These are phyloP conservation scores for Chorisops tibialis DNA, from an alignment of 2,888 invertebrate genomes.

Conservation along the genomic window DNA sequence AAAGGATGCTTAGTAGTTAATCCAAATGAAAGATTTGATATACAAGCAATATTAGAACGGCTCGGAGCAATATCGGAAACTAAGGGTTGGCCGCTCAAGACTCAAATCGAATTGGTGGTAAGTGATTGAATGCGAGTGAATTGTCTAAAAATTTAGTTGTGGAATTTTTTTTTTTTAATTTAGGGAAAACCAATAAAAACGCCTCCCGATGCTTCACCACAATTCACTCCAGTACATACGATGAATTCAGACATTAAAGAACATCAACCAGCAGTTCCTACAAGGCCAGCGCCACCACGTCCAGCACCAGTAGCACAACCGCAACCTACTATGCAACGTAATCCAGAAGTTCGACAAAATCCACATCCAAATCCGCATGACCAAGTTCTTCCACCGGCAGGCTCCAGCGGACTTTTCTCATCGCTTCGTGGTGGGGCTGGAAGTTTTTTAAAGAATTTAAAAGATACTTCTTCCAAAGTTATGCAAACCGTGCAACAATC, in stretches of 20 bases:
- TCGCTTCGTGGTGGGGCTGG: conserved; percentile 91
- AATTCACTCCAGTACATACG: conserved; percentile 33
- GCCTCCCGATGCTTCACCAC: conserved; percentile 39
- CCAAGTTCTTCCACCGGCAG: neutral
- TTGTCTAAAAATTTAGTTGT: neutral
- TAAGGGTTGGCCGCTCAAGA: conserved; percentile 76
- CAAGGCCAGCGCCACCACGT: conserved; percentile 35
- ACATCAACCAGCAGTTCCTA: neutral
- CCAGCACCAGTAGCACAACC: conserved; percentile 30
- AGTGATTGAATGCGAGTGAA: neutral
- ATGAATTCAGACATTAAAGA: neutral
- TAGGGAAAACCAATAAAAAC: conserved; percentile 46
- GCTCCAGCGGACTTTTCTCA: conserved; percentile 66
- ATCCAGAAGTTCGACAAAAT: conserved; percentile 14
- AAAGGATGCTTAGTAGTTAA: conserved; percentile 80
- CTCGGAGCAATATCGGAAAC: conserved; percentile 87
- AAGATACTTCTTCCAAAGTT: conserved; percentile 93
- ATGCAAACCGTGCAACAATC: conserved; percentile 95
- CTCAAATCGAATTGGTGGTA: conserved; percentile 58
- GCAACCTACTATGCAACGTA: conserved; percentile 8
- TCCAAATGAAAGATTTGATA: conserved; percentile 75
- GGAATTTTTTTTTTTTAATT: neutral
- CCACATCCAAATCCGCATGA: conserved; percentile 30
- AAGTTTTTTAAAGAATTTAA: conserved; percentile 86
- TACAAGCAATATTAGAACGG: conserved; percentile 77